Conservation (phyloP, 2,797 vertebrate genomes). For the Tenualosa ilisha region DNA sequence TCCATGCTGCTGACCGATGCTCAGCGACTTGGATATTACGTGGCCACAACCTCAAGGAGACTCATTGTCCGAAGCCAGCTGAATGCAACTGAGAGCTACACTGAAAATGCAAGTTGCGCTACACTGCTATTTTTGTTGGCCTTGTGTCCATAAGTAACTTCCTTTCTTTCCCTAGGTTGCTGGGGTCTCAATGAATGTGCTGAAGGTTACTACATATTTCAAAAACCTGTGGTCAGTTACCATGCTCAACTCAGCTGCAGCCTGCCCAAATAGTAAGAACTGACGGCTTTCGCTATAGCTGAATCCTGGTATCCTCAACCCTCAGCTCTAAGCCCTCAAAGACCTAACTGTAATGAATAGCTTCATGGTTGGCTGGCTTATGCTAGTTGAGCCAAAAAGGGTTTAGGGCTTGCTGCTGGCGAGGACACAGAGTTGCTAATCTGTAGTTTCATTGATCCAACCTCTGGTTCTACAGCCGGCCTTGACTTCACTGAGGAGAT, state of each 20-base stretch:
- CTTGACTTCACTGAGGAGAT: conserved; percentile 65
- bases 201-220: conserved; percentile 76
- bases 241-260: conserved; percentile 67
- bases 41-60: conserved; percentile 68
- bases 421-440: background rate
- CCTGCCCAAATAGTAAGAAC: conserved; percentile 68
- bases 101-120: conserved; percentile 62
- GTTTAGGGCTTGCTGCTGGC: no score
- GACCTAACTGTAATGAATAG: no score
- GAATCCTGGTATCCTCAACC: no score
- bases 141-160: background rate
- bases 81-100: conserved; percentile 66
- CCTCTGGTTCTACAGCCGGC: conserved; percentile 67
- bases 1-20: conserved; percentile 71
- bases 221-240: conserved; percentile 68
- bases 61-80: conserved; percentile 77
- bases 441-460: background rate
- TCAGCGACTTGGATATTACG: conserved; percentile 73
- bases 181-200: conserved; percentile 75
- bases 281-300: no score
- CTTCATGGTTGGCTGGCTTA: no score
- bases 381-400: no score
- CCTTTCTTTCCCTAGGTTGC: conserved; percentile 62
- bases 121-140: no score
- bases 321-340: no score